A percentile compares a stretch with the other conserved stretches of the same genome.
phyloP scores from a whole-genome alignment of 2,888 invertebrate species.

The Mechanitis mazaeus region DNA sequence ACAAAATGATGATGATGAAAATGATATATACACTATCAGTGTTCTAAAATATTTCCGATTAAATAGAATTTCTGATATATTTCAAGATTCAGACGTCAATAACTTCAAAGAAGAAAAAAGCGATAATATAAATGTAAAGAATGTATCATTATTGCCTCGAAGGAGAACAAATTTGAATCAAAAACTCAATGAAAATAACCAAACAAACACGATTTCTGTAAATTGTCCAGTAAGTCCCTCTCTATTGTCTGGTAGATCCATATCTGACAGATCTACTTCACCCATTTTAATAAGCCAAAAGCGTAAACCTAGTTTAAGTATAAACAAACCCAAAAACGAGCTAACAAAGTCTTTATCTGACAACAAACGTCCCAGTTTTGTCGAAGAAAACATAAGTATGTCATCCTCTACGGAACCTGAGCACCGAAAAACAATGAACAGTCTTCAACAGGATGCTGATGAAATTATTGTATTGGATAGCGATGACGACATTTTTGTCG shows the following conservation, averaged over 20 bases:
- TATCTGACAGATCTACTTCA: conserved; percentile 41
- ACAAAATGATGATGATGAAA: conserved; percentile 21
- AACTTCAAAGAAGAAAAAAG: conserved; percentile 25
- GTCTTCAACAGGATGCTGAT: conserved; percentile 29
- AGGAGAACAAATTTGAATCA: neutral
- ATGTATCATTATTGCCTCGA: conserved; percentile 8
- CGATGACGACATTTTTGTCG: conserved; percentile 53
- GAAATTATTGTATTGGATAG: conserved; percentile 55
- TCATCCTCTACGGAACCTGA: neutral
- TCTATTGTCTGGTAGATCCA: conserved; percentile 51
- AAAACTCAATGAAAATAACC: conserved; percentile 1
- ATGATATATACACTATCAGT: conserved; percentile 38
- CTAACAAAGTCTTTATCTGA: neutral
- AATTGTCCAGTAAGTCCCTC: conserved; percentile 52
- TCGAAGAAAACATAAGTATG: neutral
- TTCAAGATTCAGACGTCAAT: conserved; percentile 56
- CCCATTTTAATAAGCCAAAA: conserved; percentile 59
- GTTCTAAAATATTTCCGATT: conserved; percentile 61
- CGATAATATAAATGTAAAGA: conserved; percentile 20
- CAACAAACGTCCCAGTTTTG: conserved; percentile 20
- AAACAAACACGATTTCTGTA: conserved; percentile 13
- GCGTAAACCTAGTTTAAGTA: conserved; percentile 46
- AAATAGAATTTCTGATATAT: conserved; percentile 68
- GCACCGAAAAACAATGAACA: neutral
- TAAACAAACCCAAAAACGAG: conserved; percentile 16